Base-by-base conservation (phyloP, 1,140 invertebrate genomes). In the Heliconius hermathena region DNA sequence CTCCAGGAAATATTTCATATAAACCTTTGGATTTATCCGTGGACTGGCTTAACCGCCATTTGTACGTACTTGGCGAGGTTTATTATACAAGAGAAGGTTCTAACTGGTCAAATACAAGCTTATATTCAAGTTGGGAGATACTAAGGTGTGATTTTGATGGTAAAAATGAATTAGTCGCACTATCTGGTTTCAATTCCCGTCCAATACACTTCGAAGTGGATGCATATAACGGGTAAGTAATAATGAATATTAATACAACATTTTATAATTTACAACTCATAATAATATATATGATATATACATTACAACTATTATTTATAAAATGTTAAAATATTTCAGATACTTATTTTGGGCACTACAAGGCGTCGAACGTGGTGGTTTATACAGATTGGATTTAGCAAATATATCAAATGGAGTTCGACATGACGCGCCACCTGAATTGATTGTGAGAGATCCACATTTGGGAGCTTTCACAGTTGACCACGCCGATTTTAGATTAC, bases 181-280 rank as follows among this genome's bases (percentile, higher is more conserved):
- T 97, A 76, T 95, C 96, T 26, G 96, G 96, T 0, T 95, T 98
- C 36, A 90, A 95, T 29, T 95, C 95, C 0, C 95, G 96, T 85
- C 97, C 98, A 0, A 95, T 96, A 71, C 97, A 98, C 86, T 96
- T 99, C 79, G 97, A 98, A 91, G 97, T 99, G 1, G 98, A 99
- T 95, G 98, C 98, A 33, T 97, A 98, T 82, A 99, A 99, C 91
- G 98, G 98, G 94, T 98, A 94, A 95, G 94, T 22, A 11, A 22
- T 60, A 22, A 66, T 29, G 1, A 29, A 29, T 26, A 66, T 16
- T 66, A 66, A 66, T 29, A n/a, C 8, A 13, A 1, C 11, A 16
- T 29, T 5, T 29, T 18, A 26, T 22, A 29, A 26, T 66, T 26
- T 29, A 66, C 16, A 26, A 3, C 16, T 16, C 13, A 26, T 66